Percentiles rank a stretch among this genome's conserved stretches.
phyloP scores from a whole-genome alignment of 64 coral and sea anemone species.

The Stichodactyla helianthus region DNA sequence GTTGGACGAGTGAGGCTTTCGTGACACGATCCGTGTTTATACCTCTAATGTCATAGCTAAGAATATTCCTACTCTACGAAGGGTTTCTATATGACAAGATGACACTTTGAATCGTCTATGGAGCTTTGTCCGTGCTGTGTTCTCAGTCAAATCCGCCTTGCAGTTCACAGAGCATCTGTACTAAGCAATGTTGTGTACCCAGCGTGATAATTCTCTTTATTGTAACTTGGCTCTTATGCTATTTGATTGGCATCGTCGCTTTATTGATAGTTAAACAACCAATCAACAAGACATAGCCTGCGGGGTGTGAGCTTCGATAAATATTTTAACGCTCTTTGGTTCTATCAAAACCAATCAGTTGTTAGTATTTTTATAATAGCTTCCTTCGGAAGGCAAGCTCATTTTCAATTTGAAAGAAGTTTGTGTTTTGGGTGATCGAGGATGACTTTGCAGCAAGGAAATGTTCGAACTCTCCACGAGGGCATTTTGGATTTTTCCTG shows the following conservation, averaged over 20 bases:
- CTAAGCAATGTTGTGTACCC: constrained; percentile 69
- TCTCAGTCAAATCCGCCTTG: constrained; percentile 70
- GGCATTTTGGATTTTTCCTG: constrained; percentile 20
- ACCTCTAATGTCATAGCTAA: constrained; percentile 9
- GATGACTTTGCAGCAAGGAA: background rate
- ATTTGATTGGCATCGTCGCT: constrained; percentile 91
- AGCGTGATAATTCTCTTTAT: constrained; percentile 85
- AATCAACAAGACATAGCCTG: constrained; percentile 78
- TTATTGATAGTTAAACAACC: constrained; percentile 94
- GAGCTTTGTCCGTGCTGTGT: constrained; percentile 30
- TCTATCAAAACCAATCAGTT: constrained; percentile 92
- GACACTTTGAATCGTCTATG: background rate
- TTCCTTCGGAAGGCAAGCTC: constrained; percentile 72
- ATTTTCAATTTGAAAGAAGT: constrained; percentile 80
- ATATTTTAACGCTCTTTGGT: constrained; percentile 89
- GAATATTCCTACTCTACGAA: background rate
- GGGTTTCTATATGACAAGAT: background rate
- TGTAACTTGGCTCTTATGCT: constrained; percentile 77
- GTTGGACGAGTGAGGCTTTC: constrained; percentile 24
- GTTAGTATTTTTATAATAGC: constrained; percentile 87
- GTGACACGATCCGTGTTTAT: constrained; percentile 16
- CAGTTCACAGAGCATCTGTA: constrained; percentile 90
- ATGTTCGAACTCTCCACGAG: background rate
- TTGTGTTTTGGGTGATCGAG: background rate
- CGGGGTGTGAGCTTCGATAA: constrained; percentile 83